phyloP scores from a whole-genome alignment of 2,113 vertebrate genomes.

The Cynocephalus volans region DNA sequence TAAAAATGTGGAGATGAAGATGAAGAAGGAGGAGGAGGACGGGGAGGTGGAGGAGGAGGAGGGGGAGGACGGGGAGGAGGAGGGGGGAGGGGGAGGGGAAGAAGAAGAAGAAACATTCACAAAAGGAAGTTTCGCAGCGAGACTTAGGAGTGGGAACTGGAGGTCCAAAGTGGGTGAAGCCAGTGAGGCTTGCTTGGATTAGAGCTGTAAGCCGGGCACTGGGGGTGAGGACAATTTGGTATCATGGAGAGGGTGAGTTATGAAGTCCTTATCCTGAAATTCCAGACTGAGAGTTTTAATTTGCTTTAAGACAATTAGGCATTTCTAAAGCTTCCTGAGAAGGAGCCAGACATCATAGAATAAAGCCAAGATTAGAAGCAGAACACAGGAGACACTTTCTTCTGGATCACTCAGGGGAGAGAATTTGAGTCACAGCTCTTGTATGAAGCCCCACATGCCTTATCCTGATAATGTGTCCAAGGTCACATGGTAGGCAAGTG shows the following conservation, averaged over 20 bases:
- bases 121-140: background rate
- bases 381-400: background rate
- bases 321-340: conserved; percentile 55
- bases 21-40: fast-evolving
- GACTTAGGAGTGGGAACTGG: background rate
- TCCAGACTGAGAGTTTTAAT: background rate
- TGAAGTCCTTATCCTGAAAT: background rate
- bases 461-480: background rate
- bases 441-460: background rate
- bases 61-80: background rate
- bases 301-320: background rate
- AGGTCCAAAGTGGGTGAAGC: background rate
- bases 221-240: background rate
- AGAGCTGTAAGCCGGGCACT: background rate
- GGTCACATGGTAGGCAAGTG: background rate
- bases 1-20: background rate
- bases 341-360: background rate
- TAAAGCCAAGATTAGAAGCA: background rate
- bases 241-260: background rate
- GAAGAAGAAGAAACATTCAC: background rate
- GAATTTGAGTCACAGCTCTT: background rate
- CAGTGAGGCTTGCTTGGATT: background rate
- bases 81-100: background rate
- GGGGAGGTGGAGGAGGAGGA: fast-evolving
- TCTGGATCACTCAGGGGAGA: background rate